Evolutionary conservation across 2,113 vertebrate species (phyloP).

Genomic region (Crocuta crocuta): DNA sequence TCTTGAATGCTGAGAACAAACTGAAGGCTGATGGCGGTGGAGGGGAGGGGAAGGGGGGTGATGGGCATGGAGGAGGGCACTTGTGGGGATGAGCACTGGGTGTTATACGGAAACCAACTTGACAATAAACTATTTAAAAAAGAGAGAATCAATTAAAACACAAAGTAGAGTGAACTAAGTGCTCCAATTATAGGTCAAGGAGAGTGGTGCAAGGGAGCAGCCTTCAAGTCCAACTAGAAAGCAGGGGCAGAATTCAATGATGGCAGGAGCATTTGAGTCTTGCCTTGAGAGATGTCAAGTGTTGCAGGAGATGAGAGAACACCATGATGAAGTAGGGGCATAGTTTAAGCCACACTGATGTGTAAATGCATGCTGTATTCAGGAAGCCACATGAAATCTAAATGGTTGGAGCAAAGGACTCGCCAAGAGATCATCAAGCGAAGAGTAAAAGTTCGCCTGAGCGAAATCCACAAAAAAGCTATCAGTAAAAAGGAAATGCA

Average conservation of each 20-base stretch:
- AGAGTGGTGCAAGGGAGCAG: background rate
- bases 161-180: background rate
- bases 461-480: background rate
- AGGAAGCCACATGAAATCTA: background rate
- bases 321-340: background rate
- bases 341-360: background rate
- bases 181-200: background rate
- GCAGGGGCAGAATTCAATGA: background rate
- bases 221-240: background rate
- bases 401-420: background rate
- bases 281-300: background rate
- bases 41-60: too few species aligned
- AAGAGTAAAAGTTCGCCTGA: background rate
- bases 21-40: too few species aligned
- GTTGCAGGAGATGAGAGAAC: background rate
- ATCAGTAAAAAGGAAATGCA: background rate
- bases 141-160: background rate
- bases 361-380: background rate
- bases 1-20: too few species aligned
- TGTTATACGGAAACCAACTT: too few species aligned
- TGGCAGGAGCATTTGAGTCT: background rate
- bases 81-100: too few species aligned
- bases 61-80: too few species aligned
- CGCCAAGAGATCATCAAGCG: background rate
- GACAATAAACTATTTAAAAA: too few species aligned